A percentile compares a stretch with the other conserved stretches of the same genome.
Conservation (phyloP, 2,797 vertebrate species). For the Periophthalmus magnuspinnatus region DNA sequence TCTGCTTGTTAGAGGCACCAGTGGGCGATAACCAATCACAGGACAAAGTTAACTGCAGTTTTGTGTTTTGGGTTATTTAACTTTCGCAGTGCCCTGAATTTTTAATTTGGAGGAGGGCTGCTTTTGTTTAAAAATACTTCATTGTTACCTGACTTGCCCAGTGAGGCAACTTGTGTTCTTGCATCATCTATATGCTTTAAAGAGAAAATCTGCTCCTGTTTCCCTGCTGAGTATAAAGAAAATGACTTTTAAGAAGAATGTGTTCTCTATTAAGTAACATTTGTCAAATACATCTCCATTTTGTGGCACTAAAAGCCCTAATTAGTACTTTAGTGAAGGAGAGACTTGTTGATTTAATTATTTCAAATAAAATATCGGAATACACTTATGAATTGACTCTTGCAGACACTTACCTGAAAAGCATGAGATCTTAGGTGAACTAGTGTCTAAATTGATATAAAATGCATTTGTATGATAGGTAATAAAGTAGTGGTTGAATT, state of each 20-base stretch:
- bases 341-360: neutral
- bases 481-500: too few species aligned
- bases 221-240: conserved; percentile 21
- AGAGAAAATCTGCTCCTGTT: conserved; percentile 10
- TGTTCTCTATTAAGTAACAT: conserved; percentile 9
- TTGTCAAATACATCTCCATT: neutral
- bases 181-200: conserved; percentile 14
- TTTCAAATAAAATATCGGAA: neutral
- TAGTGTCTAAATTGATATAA: too few species aligned
- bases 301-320: neutral
- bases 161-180: conserved; percentile 1
- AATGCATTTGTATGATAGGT: too few species aligned
- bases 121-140: neutral
- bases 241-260: conserved; percentile 15
- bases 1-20: conserved; percentile 26
- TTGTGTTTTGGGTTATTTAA: conserved; percentile 34
- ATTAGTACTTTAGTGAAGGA: neutral
- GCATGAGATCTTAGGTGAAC: too few species aligned
- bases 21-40: conserved; percentile 18
- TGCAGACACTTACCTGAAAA: too few species aligned
- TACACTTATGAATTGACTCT: neutral
- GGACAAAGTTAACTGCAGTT: conserved; percentile 27
- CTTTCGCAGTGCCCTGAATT: neutral
- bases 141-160: conserved; percentile 1
- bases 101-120: conserved; percentile 5